Evolutionary conservation across 2,797 vertebrate species (phyloP).

Genomic region (Psittacula echo): DNA sequence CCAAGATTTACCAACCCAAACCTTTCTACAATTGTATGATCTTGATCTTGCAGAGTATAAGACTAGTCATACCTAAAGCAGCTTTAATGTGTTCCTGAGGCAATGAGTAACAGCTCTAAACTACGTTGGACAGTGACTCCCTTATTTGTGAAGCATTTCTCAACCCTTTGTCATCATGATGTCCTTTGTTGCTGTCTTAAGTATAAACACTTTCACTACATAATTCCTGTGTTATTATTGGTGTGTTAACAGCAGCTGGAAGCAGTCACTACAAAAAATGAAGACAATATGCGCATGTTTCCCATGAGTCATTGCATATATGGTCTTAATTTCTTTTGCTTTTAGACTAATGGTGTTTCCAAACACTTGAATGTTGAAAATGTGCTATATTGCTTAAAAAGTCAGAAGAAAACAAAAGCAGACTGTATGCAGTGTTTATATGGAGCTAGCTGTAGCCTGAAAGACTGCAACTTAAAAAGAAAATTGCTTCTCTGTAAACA

Average conservation of each 20-base stretch:
- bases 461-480: slow-evolving; percentile 81
- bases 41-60: background rate
- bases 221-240: background rate
- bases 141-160: background rate
- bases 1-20: background rate
- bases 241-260: background rate
- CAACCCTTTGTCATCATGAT: background rate
- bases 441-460: slow-evolving; percentile 82
- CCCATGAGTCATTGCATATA: background rate
- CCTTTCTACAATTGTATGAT: background rate
- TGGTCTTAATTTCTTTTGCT: background rate
- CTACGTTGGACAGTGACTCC: background rate
- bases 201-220: background rate
- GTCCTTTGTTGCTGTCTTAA: background rate
- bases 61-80: background rate
- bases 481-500: slow-evolving; percentile 84
- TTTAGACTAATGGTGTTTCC: slow-evolving; percentile 79
- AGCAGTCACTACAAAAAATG: background rate
- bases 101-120: background rate
- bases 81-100: background rate
- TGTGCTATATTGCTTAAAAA: slow-evolving; percentile 81
- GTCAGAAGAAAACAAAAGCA: slow-evolving; percentile 78
- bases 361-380: slow-evolving; percentile 82
- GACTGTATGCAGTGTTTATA: slow-evolving; percentile 83
- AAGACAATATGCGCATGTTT: background rate